Percentiles rank a stretch among this genome's conserved stretches.
Conservation (phyloP, 1,140 invertebrate genomes). For the Branchinecta lindahli region DNA sequence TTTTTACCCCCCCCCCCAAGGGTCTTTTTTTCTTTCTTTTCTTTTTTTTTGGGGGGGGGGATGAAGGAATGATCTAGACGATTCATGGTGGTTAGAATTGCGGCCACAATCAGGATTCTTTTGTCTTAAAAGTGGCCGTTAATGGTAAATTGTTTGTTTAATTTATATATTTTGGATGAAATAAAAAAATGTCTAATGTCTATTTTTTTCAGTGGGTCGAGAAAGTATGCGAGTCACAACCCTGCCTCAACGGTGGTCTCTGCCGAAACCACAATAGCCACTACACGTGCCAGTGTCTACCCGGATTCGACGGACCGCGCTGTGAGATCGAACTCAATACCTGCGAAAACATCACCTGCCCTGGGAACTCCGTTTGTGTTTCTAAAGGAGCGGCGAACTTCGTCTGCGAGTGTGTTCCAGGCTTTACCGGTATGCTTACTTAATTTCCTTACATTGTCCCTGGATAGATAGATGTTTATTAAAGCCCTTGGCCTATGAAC, state of each 20-base stretch:
- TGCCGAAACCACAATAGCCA: slow-evolving; percentile 45
- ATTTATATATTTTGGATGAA: too few relatives aligned
- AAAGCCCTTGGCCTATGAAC: too few relatives aligned
- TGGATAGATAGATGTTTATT: too few relatives aligned
- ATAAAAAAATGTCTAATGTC: too few relatives aligned
- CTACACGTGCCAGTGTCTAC: slow-evolving; percentile 31
- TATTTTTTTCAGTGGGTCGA: neutral
- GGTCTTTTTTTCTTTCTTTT: too few relatives aligned
- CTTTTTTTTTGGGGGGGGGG: too few relatives aligned
- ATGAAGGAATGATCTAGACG: too few relatives aligned
- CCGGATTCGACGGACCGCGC: slow-evolving; percentile 31
- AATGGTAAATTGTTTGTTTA: too few relatives aligned
- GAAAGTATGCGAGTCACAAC: slow-evolving; percentile 59
- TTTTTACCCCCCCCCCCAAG: too few relatives aligned
- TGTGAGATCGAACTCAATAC: slow-evolving; percentile 30
- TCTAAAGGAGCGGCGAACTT: slow-evolving; percentile 25
- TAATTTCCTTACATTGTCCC: neutral
- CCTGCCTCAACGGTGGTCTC: slow-evolving; percentile 76
- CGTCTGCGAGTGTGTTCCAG: slow-evolving; percentile 25
- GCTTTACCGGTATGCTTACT: slow-evolving; percentile 17
- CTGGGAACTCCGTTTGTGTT: slow-evolving; percentile 25
- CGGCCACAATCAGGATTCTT: too few relatives aligned
- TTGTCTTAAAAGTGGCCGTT: too few relatives aligned
- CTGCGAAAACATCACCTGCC: slow-evolving; percentile 26
- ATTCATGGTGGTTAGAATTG: too few relatives aligned